phyloP scores from a whole-genome alignment of 2,113 vertebrate species.

The Coryphaenoides rupestris region DNA sequence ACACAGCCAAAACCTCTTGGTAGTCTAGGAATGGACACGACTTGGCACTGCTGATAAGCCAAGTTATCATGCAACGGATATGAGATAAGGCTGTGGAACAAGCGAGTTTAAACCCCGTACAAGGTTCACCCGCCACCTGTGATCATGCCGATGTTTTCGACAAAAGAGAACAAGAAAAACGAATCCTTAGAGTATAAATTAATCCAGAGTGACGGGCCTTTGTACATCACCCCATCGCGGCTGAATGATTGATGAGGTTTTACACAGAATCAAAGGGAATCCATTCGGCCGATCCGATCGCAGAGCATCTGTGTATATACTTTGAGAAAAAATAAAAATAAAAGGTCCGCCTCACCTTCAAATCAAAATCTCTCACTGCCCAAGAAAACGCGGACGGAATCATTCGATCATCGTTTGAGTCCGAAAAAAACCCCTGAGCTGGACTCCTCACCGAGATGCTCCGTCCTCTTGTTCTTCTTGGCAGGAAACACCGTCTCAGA shows the following conservation, averaged over 20 bases:
- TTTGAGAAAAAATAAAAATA: conserved; percentile 8
- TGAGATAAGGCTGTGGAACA: not conserved
- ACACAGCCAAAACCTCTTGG: conserved; percentile 29
- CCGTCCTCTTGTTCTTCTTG: conserved; percentile 17
- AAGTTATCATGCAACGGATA: not conserved
- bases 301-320: conserved; percentile 60
- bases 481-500: conserved; percentile 30
- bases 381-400: conserved; percentile 30
- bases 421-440: conserved; percentile 34
- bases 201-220: conserved; percentile 19
- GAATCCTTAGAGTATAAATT: not conserved
- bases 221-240: conserved; percentile 37
- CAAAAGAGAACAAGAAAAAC: conserved; percentile 1
- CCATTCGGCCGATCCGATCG: conserved; percentile 34
- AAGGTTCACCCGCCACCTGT: not conserved
- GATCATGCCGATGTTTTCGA: not conserved
- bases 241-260: conserved; percentile 43
- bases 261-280: conserved; percentile 33
- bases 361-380: conserved; percentile 59
- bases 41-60: conserved; percentile 13
- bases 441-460: conserved; percentile 40
- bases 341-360: conserved; percentile 39
- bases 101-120: not conserved
- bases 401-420: conserved; percentile 41
- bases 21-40: conserved; percentile 16